Conservation (phyloP, 2,797 vertebrate species). For the Petrocephalus schoutedeni region DNA sequence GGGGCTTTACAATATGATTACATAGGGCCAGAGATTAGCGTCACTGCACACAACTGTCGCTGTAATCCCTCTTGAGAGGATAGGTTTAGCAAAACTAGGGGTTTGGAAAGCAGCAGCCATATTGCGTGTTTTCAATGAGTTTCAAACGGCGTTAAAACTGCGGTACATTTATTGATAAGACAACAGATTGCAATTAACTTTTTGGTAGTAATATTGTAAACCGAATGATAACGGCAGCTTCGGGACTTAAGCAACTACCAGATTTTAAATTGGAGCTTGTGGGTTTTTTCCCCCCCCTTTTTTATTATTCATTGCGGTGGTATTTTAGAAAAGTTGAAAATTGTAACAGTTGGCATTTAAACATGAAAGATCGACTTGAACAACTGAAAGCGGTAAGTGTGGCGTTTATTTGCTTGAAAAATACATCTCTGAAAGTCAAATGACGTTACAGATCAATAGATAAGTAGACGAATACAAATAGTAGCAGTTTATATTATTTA, state of each 20-base stretch:
- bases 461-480: neutral
- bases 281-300: too few species aligned
- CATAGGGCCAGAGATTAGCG: slow-evolving; percentile 6
- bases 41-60: slow-evolving; percentile 34
- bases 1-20: slow-evolving; percentile 22
- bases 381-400: slow-evolving; percentile 65
- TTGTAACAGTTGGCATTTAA: slow-evolving; percentile 31
- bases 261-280: neutral
- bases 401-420: neutral
- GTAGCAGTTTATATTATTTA: neutral
- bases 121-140: slow-evolving; percentile 22
- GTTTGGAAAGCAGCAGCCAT: slow-evolving; percentile 30
- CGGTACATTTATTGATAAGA: neutral
- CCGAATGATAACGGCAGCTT: neutral
- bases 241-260: neutral
- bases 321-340: slow-evolving; percentile 15
- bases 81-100: slow-evolving; percentile 54
- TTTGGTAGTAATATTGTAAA: neutral
- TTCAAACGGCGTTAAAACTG: slow-evolving; percentile 3
- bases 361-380: slow-evolving; percentile 69
- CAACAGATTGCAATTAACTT: neutral
- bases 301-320: neutral
- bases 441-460: neutral
- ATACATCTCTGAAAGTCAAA: neutral
- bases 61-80: slow-evolving; percentile 60